Base-by-base conservation (phyloP, 2,888 invertebrate species). In the Halictus quadricinctus region DNA sequence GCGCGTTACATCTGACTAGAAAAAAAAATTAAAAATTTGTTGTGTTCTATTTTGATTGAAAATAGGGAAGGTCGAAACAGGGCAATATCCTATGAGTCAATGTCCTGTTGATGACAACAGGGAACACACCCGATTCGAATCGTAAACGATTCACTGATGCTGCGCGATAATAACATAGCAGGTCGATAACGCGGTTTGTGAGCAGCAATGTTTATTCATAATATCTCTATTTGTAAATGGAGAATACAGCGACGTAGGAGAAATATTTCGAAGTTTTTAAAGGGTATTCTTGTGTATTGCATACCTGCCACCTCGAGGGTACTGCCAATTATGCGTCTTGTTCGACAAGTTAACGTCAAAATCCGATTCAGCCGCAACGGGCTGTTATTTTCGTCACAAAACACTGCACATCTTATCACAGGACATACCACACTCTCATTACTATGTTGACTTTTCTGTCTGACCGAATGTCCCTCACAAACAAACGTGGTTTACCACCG, bases 301-400 rank as follows among this genome's bases (percentile, higher is more conserved):
- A 48, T 93, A 92, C 92, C 90, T 92, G 89, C 85, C 87, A 88
- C 87, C 83, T 88, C 82, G 84, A 88, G 87, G 86, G 50, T 79
- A 88, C 80, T 79, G 84, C 80, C 86, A 88, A 88, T 87, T 88
- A 87, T 87, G 84, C 89, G 88, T 89, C 83, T 89, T 81, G 87
- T 83, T 85, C 81, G 88, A 87, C 86, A 88, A 91, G 89, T 88
- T 85, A 85, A 82, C 81, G 80, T 8, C 72, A 64, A 76, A 80
- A 85, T 87, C 85, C 80, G 76, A 77, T 82, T 87, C 88, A 81
- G 93, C 93, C 93, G 83, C 92, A 69, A 83, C 77, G 87, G 92
- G 90, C 92, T 87, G 85, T 86, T 90, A 84, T 90, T 86, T 93
- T 91, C 86, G 92, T 93, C 93, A 93, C 91, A 86, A 92, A 91